Percentiles rank a stretch among this genome's conserved stretches.
Conservation (phyloP, 2,113 vertebrate genomes). For the Sprattus sprattus region DNA sequence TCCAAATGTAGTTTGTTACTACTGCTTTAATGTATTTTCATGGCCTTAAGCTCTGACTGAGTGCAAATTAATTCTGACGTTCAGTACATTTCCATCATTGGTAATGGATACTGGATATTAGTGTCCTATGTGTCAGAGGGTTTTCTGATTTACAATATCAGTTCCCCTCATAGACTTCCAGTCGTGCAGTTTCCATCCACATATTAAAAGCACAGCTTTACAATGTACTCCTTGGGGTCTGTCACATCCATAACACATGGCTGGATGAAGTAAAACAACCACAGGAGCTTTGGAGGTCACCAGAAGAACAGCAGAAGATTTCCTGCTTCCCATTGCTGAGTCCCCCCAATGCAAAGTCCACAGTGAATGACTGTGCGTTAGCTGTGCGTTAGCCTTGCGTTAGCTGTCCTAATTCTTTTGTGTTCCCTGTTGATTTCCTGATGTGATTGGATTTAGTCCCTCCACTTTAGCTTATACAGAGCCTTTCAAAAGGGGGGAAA, state of each 20-base stretch:
- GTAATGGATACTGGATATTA: constrained; percentile 12
- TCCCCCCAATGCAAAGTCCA: background rate
- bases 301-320: background rate
- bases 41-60: background rate
- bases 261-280: background rate
- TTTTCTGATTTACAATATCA: constrained; percentile 8
- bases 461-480: background rate
- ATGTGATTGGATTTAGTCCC: constrained; percentile 55
- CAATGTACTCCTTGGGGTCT: background rate
- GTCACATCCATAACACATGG: constrained; percentile 6
- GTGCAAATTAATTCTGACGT: background rate
- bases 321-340: background rate
- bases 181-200: background rate
- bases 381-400: background rate
- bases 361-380: background rate
- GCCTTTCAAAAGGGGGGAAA: background rate
- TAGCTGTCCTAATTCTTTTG: constrained; percentile 32
- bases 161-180: background rate
- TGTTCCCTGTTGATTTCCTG: constrained; percentile 44
- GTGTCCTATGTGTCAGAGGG: background rate
- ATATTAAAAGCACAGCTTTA: background rate
- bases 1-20: too few relatives aligned
- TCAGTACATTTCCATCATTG: constrained; percentile 17
- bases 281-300: background rate
- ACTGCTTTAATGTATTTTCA: background rate